Percentiles rank a stretch among this genome's conserved stretches.
phyloP scores from a whole-genome alignment of 2,888 invertebrate species.

The Agrotis exclamationis region DNA sequence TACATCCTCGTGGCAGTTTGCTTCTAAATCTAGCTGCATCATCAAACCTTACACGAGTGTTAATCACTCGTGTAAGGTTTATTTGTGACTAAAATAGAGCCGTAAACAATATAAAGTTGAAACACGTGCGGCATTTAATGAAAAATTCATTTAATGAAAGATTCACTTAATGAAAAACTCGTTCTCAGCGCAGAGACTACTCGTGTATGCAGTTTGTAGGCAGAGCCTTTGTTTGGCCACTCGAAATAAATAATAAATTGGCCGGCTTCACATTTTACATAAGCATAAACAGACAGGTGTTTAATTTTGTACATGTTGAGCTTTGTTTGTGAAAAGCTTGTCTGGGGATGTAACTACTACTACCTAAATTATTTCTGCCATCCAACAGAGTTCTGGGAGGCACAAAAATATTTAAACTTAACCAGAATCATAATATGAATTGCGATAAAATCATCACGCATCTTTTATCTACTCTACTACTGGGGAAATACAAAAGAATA shows the following conservation, averaged over 20 bases:
- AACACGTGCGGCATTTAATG: conserved; percentile 28
- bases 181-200: conserved; percentile 20
- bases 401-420: too few species aligned
- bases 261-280: conserved; percentile 15
- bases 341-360: background rate
- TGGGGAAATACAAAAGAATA: too few species aligned
- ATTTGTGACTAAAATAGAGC: conserved; percentile 4
- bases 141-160: conserved; percentile 44
- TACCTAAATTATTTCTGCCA: background rate
- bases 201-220: conserved; percentile 43
- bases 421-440: too few species aligned
- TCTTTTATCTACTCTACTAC: too few species aligned
- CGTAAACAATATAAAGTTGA: conserved; percentile 15
- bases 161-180: conserved; percentile 39
- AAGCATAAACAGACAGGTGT: conserved; percentile 18
- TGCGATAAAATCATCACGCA: too few species aligned
- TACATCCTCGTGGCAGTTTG: background rate
- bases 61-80: background rate
- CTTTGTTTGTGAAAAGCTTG: conserved; percentile 4
- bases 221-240: conserved; percentile 20
- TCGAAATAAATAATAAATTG: conserved; percentile 47
- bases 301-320: conserved; percentile 23
- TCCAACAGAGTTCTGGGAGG: too few species aligned
- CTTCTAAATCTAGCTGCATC: conserved; percentile 1
- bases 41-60: too few species aligned